A percentile compares a stretch with the other conserved stretches of the same genome.
phyloP scores from a whole-genome alignment of 2,888 invertebrate species.

The Sphinx pinastri region DNA sequence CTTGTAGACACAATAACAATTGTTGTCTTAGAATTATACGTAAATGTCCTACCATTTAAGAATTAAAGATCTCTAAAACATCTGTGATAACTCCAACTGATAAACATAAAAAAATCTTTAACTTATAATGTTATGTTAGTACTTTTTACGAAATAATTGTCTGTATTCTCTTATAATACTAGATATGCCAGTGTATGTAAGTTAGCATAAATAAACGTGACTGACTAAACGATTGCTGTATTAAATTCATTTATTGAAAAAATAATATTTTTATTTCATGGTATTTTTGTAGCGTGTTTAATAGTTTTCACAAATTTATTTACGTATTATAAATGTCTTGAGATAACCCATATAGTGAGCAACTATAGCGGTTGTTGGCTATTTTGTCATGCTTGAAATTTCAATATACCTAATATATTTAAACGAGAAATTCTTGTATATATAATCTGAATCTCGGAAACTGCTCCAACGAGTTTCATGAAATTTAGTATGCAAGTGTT shows the following conservation, averaged over 20 bases:
- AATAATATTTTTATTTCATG: no score
- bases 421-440: no score
- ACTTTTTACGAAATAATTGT: conserved; percentile 56
- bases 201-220: conserved; percentile 46
- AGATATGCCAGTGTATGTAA: conserved; percentile 13
- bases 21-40: conserved; percentile 24
- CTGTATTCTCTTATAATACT: conserved; percentile 54
- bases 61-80: conserved; percentile 81
- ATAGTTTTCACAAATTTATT: no score
- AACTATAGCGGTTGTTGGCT: no score
- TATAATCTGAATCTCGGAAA: no score
- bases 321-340: no score
- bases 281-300: no score
- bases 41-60: conserved; percentile 72
- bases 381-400: no score
- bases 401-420: no score
- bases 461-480: no score
- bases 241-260: conserved; percentile 40
- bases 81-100: conserved; percentile 82
- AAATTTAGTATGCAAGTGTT: no score
- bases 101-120: conserved; percentile 70
- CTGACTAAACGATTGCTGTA: conserved; percentile 69
- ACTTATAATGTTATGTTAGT: conserved; percentile 68
- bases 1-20: conserved; percentile 17
- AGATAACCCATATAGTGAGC: no score